A percentile compares a stretch with the other conserved stretches of the same genome.
These are phyloP conservation scores for Trisateles emortualis DNA, from an alignment of 2,888 invertebrate species.

Conservation along the genomic window DNA sequence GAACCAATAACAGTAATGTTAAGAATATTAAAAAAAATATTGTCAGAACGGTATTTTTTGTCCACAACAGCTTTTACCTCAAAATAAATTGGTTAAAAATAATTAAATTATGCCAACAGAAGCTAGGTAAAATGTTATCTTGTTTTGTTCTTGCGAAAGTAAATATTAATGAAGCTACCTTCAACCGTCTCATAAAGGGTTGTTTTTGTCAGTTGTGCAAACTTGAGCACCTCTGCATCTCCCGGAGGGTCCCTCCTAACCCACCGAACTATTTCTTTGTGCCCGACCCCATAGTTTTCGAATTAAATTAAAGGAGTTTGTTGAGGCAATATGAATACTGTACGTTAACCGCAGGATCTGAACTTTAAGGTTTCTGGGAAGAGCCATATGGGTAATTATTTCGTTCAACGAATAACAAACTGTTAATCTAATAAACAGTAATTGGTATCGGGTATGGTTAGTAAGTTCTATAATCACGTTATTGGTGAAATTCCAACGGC, in stretches of 20 bases:
- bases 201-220: conserved; percentile 45
- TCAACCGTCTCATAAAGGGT: conserved; percentile 21
- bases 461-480: conserved; percentile 61
- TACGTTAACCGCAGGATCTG: conserved; percentile 45
- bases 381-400: conserved; percentile 36
- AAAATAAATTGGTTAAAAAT: not conserved
- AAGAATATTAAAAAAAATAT: too few species aligned
- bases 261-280: conserved; percentile 77
- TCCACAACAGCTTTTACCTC: conserved; percentile 1
- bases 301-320: conserved; percentile 70
- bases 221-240: conserved; percentile 35
- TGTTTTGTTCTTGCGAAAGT: conserved; percentile 1
- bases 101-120: not conserved
- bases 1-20: too few species aligned
- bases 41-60: too few species aligned
- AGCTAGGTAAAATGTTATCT: not conserved
- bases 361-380: conserved; percentile 38
- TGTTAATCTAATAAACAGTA: conserved; percentile 63
- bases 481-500: conserved; percentile 66
- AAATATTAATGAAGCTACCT: conserved; percentile 22
- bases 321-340: conserved; percentile 50
- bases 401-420: conserved; percentile 16
- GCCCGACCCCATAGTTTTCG: conserved; percentile 72
- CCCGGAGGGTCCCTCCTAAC: conserved; percentile 47
- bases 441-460: conserved; percentile 47